phyloP scores from a whole-genome alignment of 2,113 vertebrate species.

The Marmota monax region DNA sequence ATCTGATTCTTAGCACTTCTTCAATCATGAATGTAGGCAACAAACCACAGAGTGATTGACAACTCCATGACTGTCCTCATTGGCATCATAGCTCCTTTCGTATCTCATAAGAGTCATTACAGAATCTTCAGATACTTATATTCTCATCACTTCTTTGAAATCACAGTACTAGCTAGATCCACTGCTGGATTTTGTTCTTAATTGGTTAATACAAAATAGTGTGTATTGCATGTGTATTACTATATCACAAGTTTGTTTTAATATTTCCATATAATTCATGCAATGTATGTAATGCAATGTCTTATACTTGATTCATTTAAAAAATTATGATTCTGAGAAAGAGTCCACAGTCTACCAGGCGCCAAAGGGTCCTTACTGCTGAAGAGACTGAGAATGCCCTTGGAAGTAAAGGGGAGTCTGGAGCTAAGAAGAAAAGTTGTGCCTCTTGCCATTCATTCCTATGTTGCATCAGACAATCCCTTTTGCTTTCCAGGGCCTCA shows the following conservation, averaged over 20 bases:
- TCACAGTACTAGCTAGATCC: not conserved
- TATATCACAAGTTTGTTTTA: not conserved
- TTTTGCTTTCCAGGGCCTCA: not conserved
- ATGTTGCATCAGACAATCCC: not conserved
- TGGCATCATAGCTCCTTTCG: not conserved
- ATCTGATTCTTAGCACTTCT: not conserved
- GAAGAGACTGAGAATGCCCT: not conserved
- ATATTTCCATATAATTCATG: not conserved
- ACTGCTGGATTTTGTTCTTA: constrained; percentile 22
- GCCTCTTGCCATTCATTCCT: not conserved
- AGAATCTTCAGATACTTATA: not conserved
- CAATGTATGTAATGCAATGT: not conserved
- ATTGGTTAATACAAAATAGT: constrained; percentile 5
- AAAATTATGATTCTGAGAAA: not conserved
- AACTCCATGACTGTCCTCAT: not conserved
- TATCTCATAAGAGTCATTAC: not conserved
- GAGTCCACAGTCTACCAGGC: not conserved
- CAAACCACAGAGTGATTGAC: not conserved
- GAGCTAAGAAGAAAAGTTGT: not conserved
- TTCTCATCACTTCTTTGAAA: constrained; percentile 27
- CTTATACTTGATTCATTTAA: not conserved
- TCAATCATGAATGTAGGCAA: not conserved
- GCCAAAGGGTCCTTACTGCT: not conserved
- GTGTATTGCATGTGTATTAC: not conserved
- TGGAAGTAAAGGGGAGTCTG: not conserved